phyloP scores from a whole-genome alignment of 1,140 invertebrate species.

The Zaprionus nigranus region DNA sequence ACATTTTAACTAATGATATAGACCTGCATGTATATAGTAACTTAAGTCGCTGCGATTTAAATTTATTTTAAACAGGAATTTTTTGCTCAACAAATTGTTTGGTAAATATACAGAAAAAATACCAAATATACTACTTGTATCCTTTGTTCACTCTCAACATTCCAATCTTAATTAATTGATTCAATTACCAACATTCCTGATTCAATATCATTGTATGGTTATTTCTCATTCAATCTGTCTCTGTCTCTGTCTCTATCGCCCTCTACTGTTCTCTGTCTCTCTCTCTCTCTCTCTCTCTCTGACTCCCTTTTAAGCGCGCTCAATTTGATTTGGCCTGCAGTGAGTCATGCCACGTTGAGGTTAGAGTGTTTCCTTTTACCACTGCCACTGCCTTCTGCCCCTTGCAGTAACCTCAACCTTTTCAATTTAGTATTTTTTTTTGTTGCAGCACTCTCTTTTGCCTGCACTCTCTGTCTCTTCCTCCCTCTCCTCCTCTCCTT shows the following conservation, averaged over 20 bases:
- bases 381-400: background rate
- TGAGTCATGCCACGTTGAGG: conserved; percentile 34
- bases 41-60: no score
- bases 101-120: background rate
- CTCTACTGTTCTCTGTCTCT: background rate
- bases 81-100: no score
- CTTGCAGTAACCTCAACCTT: background rate
- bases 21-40: no score
- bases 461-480: background rate
- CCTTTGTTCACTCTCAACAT: background rate
- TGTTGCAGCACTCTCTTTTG: background rate
- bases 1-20: no score
- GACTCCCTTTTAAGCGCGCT: background rate
- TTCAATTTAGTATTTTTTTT: conserved; percentile 2
- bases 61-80: no score
- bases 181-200: background rate
- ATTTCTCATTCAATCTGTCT: background rate
- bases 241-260: background rate
- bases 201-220: background rate
- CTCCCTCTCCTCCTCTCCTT: background rate
- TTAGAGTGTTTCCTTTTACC: conserved; percentile 3
- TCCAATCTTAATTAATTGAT: background rate
- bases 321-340: background rate
- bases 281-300: background rate
- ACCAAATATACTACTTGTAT: background rate